phyloP scores from a whole-genome alignment of 2,888 invertebrate species.

The Amorpha juglandis region DNA sequence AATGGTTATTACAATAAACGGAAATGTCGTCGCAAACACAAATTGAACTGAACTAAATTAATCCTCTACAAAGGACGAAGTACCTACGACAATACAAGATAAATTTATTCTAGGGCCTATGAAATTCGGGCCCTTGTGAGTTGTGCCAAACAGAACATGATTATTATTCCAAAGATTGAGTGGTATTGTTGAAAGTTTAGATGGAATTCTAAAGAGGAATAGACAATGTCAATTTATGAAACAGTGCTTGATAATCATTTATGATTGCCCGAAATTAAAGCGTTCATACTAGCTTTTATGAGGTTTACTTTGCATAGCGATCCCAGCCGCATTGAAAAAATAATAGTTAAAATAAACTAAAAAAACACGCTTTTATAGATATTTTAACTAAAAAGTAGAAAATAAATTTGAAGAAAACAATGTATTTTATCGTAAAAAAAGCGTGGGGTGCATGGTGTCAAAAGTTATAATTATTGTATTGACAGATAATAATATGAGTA shows the following conservation, averaged over 20 bases:
- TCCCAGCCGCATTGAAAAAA: no score
- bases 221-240: not conserved
- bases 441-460: no score
- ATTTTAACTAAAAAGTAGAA: no score
- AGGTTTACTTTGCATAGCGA: no score
- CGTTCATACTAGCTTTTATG: no score
- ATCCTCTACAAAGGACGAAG: conserved; percentile 27
- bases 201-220: not conserved
- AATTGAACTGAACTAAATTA: conserved; percentile 31
- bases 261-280: not conserved
- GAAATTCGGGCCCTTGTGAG: conserved; percentile 20
- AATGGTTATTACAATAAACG: conserved; percentile 5
- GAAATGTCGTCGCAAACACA: conserved; percentile 22
- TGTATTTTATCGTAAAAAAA: no score
- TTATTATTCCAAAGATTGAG: conserved; percentile 18
- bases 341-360: no score
- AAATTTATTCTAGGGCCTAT: conserved; percentile 28
- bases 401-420: no score
- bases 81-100: conserved; percentile 28
- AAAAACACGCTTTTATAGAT: no score
- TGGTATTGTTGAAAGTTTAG: conserved; percentile 4
- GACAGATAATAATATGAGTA: no score
- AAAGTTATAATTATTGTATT: no score
- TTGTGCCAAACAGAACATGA: conserved; percentile 14
- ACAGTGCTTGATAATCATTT: not conserved